These are phyloP conservation scores for Turnix velox DNA, from an alignment of 2,113 vertebrate species.

Conservation along the genomic window DNA sequence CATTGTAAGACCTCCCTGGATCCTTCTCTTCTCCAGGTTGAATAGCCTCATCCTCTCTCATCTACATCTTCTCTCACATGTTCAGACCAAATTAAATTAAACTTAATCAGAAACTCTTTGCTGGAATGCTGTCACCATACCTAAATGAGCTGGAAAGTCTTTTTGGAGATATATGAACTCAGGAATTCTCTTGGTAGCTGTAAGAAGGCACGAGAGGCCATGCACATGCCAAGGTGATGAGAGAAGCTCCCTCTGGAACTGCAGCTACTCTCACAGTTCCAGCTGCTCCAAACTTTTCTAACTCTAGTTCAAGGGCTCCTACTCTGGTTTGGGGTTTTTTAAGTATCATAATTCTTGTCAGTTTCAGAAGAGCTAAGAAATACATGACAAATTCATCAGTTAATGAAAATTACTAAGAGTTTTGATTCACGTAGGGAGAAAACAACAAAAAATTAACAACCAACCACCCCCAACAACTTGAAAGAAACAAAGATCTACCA, in stretches of 20 bases:
- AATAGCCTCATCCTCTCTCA: too few species aligned
- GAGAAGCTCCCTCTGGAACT: background rate
- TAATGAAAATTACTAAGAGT: background rate
- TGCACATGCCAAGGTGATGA: rapidly evolving
- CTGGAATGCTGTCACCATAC: rapidly evolving
- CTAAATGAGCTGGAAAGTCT: background rate
- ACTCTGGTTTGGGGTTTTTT: background rate
- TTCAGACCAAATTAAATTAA: background rate
- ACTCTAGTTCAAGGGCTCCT: background rate
- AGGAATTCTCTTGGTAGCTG: background rate
- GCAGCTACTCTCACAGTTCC: background rate
- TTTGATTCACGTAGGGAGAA: background rate
- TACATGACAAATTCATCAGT: background rate
- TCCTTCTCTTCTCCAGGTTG: too few species aligned
- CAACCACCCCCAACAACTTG: background rate
- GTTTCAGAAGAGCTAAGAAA: background rate
- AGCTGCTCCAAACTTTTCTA: background rate
- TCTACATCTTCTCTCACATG: background rate
- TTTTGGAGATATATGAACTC: background rate
- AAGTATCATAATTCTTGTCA: background rate
- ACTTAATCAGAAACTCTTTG: background rate
- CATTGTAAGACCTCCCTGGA: too few species aligned
- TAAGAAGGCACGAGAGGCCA: background rate
- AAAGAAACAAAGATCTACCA: background rate
- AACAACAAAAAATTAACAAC: background rate